Evolutionary conservation across 2,113 vertebrate species (phyloP).

Genomic region (Emydocephalus ijimae): DNA sequence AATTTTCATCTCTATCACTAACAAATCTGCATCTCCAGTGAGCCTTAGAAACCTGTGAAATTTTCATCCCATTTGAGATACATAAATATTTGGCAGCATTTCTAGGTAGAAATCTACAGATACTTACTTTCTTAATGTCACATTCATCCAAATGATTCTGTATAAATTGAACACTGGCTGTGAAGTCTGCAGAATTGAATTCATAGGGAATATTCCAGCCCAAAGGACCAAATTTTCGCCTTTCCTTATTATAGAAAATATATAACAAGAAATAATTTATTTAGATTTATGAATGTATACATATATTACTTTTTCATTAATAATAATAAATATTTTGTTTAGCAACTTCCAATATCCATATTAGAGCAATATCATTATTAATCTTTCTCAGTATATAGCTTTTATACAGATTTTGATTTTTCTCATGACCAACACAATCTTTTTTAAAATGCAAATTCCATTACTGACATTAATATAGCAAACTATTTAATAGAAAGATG

Average conservation of each 20-base stretch:
- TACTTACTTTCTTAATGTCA: constrained; percentile 73
- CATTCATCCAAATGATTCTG: constrained; percentile 77
- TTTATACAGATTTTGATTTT: background rate
- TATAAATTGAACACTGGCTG: constrained; percentile 75
- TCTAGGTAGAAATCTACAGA: background rate
- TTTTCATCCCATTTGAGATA: background rate
- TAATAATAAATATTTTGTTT: background rate
- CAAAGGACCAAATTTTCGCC: constrained; percentile 76
- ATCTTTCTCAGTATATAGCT: background rate
- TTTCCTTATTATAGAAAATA: constrained; percentile 65
- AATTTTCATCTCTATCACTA: background rate
- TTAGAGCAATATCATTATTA: background rate
- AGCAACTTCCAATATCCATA: background rate
- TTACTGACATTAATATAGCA: background rate
- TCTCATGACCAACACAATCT: background rate
- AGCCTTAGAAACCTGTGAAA: background rate
- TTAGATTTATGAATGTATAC: background rate
- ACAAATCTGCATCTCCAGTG: background rate
- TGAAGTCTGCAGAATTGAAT: constrained; percentile 76
- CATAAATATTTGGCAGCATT: background rate
- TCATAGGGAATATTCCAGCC: constrained; percentile 81
- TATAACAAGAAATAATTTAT: constrained; percentile 16
- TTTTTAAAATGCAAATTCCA: background rate
- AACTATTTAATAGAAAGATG: constrained; percentile 18
- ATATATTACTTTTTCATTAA: background rate